Percentiles rank a stretch among this genome's conserved stretches.
These are phyloP conservation scores for Dioctria rufipes DNA, from an alignment of 2,888 invertebrate species.

Conservation along the genomic window DNA sequence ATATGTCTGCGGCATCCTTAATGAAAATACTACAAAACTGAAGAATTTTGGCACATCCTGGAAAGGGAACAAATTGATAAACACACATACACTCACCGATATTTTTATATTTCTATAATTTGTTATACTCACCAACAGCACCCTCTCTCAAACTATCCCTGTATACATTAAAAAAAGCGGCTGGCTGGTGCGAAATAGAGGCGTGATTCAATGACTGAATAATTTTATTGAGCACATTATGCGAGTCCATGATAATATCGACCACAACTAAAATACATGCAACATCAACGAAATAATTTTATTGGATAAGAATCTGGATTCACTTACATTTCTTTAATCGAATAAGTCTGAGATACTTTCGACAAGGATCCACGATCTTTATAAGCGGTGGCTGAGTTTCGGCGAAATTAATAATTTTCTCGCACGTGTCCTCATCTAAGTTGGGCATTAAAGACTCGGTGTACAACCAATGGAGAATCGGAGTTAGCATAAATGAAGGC, in stretches of 20 bases:
- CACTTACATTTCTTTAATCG: constrained; percentile 77
- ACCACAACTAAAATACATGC: constrained; percentile 74
- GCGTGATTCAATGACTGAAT: constrained; percentile 75
- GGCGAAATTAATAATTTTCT: constrained; percentile 73
- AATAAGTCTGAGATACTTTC: constrained; percentile 76
- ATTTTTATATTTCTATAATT: background rate
- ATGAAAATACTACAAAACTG: constrained; percentile 79
- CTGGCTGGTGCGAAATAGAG: constrained; percentile 73
- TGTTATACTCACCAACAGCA: constrained; percentile 73
- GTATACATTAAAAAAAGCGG: constrained; percentile 75
- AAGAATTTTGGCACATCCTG: constrained; percentile 74
- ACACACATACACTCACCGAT: background rate
- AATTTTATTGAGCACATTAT: constrained; percentile 75
- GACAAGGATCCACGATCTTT: constrained; percentile 74
- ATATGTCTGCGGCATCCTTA: constrained; percentile 76
- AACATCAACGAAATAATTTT: constrained; percentile 45
- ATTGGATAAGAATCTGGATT: background rate
- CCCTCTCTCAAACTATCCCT: constrained; percentile 77
- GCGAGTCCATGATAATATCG: constrained; percentile 77
- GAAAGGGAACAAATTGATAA: constrained; percentile 19
- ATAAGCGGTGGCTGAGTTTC: constrained; percentile 74
- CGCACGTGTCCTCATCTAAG: constrained; percentile 75
- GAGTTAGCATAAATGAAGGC: constrained; percentile 76
- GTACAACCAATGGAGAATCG: constrained; percentile 77
- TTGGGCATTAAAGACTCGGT: constrained; percentile 77